phyloP scores from a whole-genome alignment of 2,113 vertebrate species.

The Nycticorax nycticorax region DNA sequence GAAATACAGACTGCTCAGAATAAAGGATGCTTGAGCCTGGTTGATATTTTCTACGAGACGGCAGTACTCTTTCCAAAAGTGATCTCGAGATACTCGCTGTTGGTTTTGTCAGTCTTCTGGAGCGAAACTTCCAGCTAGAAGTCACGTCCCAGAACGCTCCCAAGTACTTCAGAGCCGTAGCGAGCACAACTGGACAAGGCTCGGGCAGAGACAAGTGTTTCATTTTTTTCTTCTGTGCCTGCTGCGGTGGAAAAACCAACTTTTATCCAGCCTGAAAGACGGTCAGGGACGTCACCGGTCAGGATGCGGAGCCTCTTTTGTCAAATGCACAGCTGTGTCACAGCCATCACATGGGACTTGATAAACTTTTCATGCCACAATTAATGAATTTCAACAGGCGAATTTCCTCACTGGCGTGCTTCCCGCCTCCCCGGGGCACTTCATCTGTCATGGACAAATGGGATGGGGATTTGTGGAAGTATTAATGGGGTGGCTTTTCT shows the following conservation, averaged over 20 bases:
- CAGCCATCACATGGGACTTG: neutral
- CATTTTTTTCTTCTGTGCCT: neutral
- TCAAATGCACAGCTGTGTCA: fast-evolving
- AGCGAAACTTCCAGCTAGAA: neutral
- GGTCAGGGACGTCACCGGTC: neutral
- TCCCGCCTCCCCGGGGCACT: neutral
- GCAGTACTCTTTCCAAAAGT: neutral
- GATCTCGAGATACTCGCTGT: neutral
- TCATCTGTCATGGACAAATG: neutral
- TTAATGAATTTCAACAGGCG: neutral
- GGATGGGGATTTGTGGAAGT: neutral
- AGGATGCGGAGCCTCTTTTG: neutral
- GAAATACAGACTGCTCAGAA: neutral
- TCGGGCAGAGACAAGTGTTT: neutral
- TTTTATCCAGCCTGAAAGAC: neutral
- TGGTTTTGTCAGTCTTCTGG: neutral
- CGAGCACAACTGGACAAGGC: fast-evolving
- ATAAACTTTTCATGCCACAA: neutral
- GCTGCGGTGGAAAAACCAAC: neutral
- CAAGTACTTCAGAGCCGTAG: neutral
- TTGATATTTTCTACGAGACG: neutral
- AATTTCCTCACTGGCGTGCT: neutral
- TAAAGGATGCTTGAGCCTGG: neutral
- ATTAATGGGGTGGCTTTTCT: neutral
- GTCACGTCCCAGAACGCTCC: neutral